phyloP scores from a whole-genome alignment of 2,797 vertebrate genomes.

The Trematomus bernacchii region DNA sequence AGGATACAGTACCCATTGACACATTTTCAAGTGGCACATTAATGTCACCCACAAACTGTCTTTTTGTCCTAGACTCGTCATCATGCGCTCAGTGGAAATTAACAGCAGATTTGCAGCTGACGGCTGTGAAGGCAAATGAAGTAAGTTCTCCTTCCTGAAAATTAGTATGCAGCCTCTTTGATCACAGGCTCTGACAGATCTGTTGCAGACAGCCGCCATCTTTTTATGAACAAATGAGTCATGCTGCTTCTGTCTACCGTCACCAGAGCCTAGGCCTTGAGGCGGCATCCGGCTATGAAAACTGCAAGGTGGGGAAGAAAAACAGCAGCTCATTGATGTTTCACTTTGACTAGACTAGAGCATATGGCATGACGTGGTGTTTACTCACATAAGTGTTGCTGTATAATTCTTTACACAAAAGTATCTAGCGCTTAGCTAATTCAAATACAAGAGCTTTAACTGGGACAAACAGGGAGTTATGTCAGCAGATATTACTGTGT shows the following conservation, averaged over 20 bases:
- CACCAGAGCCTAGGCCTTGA: slow-evolving; percentile 51
- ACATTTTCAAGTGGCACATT: slow-evolving; percentile 48
- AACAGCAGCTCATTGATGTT: slow-evolving; percentile 39
- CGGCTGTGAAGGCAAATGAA: slow-evolving; percentile 41
- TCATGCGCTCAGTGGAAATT: slow-evolving; percentile 54
- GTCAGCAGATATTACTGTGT: neutral
- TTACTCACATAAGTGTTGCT: slow-evolving; percentile 13
- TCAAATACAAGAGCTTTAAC: neutral
- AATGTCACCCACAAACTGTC: slow-evolving; percentile 45
- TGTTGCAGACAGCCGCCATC: slow-evolving; percentile 67
- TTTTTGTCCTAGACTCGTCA: slow-evolving; percentile 55
- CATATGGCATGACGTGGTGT: slow-evolving; percentile 21
- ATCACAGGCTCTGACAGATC: slow-evolving; percentile 68
- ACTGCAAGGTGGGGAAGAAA: slow-evolving; percentile 28
- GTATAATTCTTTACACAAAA: slow-evolving; percentile 2
- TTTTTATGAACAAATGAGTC: slow-evolving; percentile 75
- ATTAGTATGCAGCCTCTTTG: slow-evolving; percentile 65
- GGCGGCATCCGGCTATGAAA: slow-evolving; percentile 45
- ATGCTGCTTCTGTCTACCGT: slow-evolving; percentile 48
- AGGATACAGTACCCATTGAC: slow-evolving; percentile 46
- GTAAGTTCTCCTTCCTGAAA: slow-evolving; percentile 59
- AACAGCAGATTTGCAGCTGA: slow-evolving; percentile 55
- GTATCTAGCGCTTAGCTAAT: neutral
- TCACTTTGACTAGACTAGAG: slow-evolving; percentile 7
- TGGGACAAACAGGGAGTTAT: neutral